Conservation (phyloP, 2,888 invertebrate genomes). For the Syrista parreyssii region DNA sequence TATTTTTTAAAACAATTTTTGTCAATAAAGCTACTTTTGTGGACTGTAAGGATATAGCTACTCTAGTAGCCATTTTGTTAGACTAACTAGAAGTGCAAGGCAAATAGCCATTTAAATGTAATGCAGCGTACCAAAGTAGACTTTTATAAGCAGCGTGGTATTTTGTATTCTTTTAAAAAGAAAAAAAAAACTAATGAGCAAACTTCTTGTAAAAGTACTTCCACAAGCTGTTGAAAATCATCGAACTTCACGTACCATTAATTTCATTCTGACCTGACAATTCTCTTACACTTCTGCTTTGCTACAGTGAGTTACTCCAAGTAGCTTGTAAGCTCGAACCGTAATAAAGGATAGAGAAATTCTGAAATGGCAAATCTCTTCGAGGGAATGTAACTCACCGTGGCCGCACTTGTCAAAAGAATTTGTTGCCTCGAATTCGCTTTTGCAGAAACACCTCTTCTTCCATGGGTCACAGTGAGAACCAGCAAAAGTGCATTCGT, state of each 20-base stretch:
- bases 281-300: not conserved
- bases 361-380: not conserved
- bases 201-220: not conserved
- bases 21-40: not conserved
- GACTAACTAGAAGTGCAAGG: not conserved
- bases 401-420: constrained; percentile 88
- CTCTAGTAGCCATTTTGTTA: not conserved
- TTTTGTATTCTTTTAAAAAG: not conserved
- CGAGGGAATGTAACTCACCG: constrained; percentile 69
- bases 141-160: not conserved
- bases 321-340: not conserved
- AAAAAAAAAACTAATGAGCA: not conserved
- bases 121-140: not conserved
- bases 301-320: not conserved
- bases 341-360: not conserved
- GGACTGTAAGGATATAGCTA: not conserved
- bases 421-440: constrained; percentile 81
- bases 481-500: constrained; percentile 81
- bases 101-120: not conserved
- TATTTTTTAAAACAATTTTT: no score
- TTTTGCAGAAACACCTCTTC: constrained; percentile 79
- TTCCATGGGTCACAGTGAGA: constrained; percentile 78
- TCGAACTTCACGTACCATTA: not conserved
- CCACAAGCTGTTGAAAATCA: not conserved
- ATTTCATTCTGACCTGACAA: not conserved